Base-by-base conservation (phyloP, 2,113 vertebrate genomes). In the Neomonachus schauinslandi region DNA sequence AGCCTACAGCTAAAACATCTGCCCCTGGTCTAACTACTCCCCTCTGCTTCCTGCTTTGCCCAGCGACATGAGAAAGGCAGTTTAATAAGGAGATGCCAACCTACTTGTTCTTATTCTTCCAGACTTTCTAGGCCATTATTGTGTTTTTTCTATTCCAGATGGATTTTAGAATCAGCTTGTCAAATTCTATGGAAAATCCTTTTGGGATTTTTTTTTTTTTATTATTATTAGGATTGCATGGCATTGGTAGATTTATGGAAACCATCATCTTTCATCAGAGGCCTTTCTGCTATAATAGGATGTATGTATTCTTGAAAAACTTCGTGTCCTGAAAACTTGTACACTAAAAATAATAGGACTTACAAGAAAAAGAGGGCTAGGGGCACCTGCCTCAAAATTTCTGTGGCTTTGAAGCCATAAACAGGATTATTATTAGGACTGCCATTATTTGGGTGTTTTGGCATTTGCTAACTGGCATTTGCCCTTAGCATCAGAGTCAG, bases 21-120 rank as follows among this genome's bases (percentile, higher is more conserved):
- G 39, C 36, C 57, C 59, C 53, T 88, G 33, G 46, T 91, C 84
- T 94, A 91, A 88, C 28, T 42, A 67, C 31, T 94, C 28, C 82
- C 59, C 46, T 80, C 15, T 36, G 19, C 49, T 83, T 36, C 42
- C 31, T 85, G 14, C 82, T 95, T 89, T 91, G 33, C 55, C 36
- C 33, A 79, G 79, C 55, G 57, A 67, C 55, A 91, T 28, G 63
- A n/a, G 61, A 84, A 95, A 84, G 39, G 71, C 49, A 88, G 5
- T 91, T 96, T 89, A 77, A 91, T 24, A 87, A 65, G 36, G 33
- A 96, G 59, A 24, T 42, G n/a, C 36, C 13, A 53, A 69, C 49
- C 84, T 94, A 57, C 49, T 95, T 95, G 39, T 93, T 89, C 36
- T 92, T 91, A 91, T 61, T 94, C 95, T 95, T 85, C 55, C 49